Percentiles rank a stretch among this genome's conserved stretches.
Conservation (phyloP, 2,888 invertebrate genomes). For the Diabrotica balteata region DNA sequence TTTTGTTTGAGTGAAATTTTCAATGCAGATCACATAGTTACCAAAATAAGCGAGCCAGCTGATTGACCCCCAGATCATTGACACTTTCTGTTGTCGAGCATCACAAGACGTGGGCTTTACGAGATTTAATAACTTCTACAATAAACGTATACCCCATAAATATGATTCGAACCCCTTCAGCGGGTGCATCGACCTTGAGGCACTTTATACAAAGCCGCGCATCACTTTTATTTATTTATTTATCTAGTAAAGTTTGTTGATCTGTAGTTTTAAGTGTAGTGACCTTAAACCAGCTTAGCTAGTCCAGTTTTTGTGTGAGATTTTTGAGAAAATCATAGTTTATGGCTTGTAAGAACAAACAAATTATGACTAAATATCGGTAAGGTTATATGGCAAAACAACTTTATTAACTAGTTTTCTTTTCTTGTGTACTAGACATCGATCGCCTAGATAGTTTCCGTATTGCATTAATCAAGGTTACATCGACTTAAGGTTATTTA, state of each 20-base stretch:
- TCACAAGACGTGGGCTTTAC: conserved; percentile 12
- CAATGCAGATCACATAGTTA: conserved; percentile 53
- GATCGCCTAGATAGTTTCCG: conserved; percentile 47
- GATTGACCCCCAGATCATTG: conserved; percentile 53
- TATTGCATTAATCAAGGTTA: conserved; percentile 56
- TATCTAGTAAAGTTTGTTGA: conserved; percentile 37
- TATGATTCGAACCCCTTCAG: conserved; percentile 25
- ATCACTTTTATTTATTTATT: conserved; percentile 32
- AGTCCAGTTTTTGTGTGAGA: conserved; percentile 36
- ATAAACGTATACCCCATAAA: conserved; percentile 46
- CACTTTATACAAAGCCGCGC: conserved; percentile 21
- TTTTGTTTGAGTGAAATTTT: conserved; percentile 35
- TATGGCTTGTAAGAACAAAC: conserved; percentile 6
- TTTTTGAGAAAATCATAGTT: conserved; percentile 18
- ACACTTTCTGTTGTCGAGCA: conserved; percentile 50
- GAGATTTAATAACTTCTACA: conserved; percentile 34
- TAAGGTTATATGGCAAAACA: conserved; percentile 10
- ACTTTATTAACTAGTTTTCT: conserved; percentile 13
- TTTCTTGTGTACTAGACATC: conserved; percentile 25
- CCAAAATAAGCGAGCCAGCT: conserved; percentile 51
- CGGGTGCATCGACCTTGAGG: conserved; percentile 30
- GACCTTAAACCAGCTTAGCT: conserved; percentile 33
- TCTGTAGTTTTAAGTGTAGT: conserved; percentile 35
- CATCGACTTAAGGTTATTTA: conserved; percentile 50
- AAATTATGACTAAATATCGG: not conserved